These are phyloP conservation scores for Neolamprologus sp. DNA, from an alignment of 2,113 vertebrate species.

Conservation along the genomic window DNA sequence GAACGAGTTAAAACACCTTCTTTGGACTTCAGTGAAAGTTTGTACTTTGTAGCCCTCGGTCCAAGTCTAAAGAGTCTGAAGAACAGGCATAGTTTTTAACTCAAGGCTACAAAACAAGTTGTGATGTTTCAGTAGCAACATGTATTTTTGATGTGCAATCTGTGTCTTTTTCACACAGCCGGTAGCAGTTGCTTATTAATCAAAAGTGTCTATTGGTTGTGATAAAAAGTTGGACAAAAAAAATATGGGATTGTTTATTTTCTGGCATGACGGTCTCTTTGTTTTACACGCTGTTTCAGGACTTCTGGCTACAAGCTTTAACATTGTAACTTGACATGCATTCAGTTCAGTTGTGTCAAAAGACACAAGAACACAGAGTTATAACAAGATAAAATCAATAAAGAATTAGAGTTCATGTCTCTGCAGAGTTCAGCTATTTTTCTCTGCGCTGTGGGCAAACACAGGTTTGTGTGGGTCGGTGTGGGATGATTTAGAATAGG, in stretches of 20 bases:
- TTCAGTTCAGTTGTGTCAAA: not conserved
- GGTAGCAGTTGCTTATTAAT: not conserved
- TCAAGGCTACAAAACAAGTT: not conserved
- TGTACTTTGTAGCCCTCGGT: not conserved
- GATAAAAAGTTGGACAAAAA: not conserved
- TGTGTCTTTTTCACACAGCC: not conserved
- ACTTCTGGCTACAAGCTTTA: not conserved
- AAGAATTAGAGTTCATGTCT: not conserved
- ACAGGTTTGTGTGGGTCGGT: not conserved
- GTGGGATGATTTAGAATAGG: not conserved
- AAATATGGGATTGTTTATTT: not conserved
- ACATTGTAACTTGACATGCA: not conserved
- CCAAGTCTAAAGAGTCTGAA: not conserved
- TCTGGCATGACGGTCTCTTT: not conserved
- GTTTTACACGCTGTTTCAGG: not conserved
- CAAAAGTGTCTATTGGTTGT: not conserved
- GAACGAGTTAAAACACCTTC: not conserved
- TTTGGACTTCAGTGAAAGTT: not conserved
- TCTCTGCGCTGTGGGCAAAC: not conserved
- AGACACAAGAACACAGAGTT: not conserved
- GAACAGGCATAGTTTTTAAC: not conserved
- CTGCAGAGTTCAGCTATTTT: conserved; percentile 7
- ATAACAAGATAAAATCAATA: conserved; percentile 31
- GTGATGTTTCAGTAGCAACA: not conserved
- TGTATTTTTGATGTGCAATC: not conserved